Evolutionary conservation across 2,797 vertebrate species (phyloP), one percentile per base, ranked within the genome.

Genomic region (Acrocephalus scirpaceus): DNA sequence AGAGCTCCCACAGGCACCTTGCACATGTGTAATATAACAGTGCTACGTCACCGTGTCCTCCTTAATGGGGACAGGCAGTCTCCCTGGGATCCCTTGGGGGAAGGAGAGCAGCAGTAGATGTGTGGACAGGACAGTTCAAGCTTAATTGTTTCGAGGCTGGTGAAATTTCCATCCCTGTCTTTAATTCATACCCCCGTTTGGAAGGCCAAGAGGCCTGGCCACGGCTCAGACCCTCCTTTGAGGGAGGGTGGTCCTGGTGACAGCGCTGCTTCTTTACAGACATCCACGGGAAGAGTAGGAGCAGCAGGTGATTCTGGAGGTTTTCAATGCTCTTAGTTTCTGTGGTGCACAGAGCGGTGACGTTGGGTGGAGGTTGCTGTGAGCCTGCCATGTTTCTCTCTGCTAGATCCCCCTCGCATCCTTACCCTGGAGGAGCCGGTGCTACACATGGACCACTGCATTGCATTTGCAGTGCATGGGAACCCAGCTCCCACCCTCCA

Each of bases 401-500:
- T 78, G 54, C 65, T 97, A 99, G 99, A 99, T 97, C 99, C 99
- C 40, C 99, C 99, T 0, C 98, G 98, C 17, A 99, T 99, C 97
- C 85, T 99, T 87, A 99, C 98, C 30, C 97, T 99, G 96, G 98
- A 98, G 64, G 99, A 99, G 94, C 99, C 99, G 0, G 99, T 99
- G 91, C 98, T 98, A 25, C 98, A 99, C 40, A 98, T 99, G 88
- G 99, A 99, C 72, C 99, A 99, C 82, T 99, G 99, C 97, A 99
- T 99, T 5, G 99, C 99, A 73, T 99, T 99, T 78, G 98, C 98
- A 5, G 99, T 99, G 70, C 98, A 98, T 0, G 99, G 99, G 27
- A 99, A 99, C 96, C 99, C 99, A 2, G 98, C 98, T 3, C 99
- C 99, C 27, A 98, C 97, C 16, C 98, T 99, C 34, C 98, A 98